A percentile compares a stretch with the other conserved stretches of the same genome.
phyloP scores from a whole-genome alignment of 2,113 vertebrate species.

The Actinemys pallida region DNA sequence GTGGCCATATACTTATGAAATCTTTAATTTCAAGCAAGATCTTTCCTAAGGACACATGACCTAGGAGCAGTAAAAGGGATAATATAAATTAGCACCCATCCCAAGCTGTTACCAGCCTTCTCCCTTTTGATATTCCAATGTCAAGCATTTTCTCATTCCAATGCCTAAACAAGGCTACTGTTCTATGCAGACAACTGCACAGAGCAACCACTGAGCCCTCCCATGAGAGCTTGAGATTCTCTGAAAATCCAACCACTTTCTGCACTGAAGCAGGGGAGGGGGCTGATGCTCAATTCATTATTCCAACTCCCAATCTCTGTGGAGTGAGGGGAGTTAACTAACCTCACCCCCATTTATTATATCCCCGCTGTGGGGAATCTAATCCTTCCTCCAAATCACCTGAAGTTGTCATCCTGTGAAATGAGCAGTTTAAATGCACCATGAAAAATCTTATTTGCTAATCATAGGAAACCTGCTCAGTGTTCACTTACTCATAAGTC shows the following conservation, averaged over 20 bases:
- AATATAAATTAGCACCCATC: neutral
- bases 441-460: neutral
- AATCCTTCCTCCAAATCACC: neutral
- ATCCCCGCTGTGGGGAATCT: neutral
- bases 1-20: neutral
- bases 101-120: neutral
- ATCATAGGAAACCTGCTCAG: neutral
- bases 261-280: neutral
- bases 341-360: neutral
- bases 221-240: neutral
- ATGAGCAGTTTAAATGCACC: neutral
- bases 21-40: neutral
- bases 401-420: neutral
- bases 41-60: neutral
- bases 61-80: neutral
- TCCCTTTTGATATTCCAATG: neutral
- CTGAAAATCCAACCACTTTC: neutral
- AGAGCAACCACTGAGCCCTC: neutral
- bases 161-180: neutral
- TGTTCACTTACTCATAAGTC: neutral
- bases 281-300: neutral
- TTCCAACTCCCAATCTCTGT: neutral
- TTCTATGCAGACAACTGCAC: neutral
- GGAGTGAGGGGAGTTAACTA: neutral
- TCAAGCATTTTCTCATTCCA: neutral